Evolutionary conservation across 2,888 invertebrate genomes (phyloP).

Genomic region (Oligia strigilis): DNA sequence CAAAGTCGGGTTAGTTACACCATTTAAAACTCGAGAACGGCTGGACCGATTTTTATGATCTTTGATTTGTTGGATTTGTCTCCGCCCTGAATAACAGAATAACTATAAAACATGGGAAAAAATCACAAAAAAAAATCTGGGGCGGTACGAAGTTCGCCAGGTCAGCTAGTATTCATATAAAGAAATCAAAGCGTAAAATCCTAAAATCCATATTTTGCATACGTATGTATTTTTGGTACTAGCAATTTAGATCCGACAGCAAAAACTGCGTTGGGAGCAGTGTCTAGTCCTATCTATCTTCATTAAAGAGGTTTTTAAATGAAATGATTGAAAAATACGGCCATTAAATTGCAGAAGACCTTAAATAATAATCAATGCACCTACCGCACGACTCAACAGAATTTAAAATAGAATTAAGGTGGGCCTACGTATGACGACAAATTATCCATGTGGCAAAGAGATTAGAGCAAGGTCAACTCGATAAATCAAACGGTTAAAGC

Average conservation of each 20-base stretch:
- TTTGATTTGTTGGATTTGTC: neutral
- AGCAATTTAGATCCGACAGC: neutral
- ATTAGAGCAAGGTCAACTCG: conserved; percentile 71
- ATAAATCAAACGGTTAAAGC: conserved; percentile 74
- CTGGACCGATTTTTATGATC: neutral
- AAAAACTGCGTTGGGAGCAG: neutral
- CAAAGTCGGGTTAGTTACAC: neutral
- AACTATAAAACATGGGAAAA: too few relatives aligned
- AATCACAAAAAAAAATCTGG: too few relatives aligned
- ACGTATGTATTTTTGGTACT: neutral
- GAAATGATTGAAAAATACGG: neutral
- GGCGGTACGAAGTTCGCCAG: too few relatives aligned
- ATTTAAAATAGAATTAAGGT: conserved; percentile 6
- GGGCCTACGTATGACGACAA: conserved; percentile 28
- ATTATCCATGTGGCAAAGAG: conserved; percentile 47
- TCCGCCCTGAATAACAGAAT: neutral
- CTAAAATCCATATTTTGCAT: neutral
- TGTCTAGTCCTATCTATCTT: neutral
- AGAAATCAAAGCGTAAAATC: neutral
- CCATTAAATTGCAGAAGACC: neutral
- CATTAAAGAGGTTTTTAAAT: neutral
- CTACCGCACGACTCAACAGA: neutral
- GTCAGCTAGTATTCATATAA: neutral
- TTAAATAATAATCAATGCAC: neutral
- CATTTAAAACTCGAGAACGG: neutral